Evolutionary conservation across 2,113 vertebrate genomes (phyloP).

Genomic region (Cheilinus undulatus): DNA sequence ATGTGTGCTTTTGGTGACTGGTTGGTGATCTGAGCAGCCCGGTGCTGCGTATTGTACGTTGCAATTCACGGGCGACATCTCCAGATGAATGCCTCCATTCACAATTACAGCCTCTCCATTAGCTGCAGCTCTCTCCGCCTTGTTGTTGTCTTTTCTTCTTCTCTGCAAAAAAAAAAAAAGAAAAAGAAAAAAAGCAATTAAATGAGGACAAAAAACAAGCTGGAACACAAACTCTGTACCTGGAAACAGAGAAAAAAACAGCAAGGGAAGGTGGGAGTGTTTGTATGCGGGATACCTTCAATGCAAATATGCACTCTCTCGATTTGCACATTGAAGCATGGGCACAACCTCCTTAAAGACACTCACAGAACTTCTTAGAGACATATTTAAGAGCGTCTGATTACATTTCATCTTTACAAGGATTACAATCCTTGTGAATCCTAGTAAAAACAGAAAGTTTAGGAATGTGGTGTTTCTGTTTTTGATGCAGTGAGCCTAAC

Average conservation of each 20-base stretch:
- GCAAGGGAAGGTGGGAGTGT: conserved; percentile 29
- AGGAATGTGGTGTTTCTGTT: no score
- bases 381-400: conserved; percentile 15
- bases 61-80: conserved; percentile 79
- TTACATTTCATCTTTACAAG: conserved; percentile 24
- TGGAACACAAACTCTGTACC: conserved; percentile 67
- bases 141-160: conserved; percentile 79
- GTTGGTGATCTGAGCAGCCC: conserved; percentile 80
- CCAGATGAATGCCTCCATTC: conserved; percentile 83
- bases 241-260: conserved; percentile 45
- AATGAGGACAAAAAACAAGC: conserved; percentile 80
- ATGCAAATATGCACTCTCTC: conserved; percentile 38
- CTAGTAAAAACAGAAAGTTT: no score
- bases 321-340: conserved; percentile 50
- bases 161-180: conserved; percentile 63
- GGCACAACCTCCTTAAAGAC: conserved; percentile 47
- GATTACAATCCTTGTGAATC: conserved; percentile 4
- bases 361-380: conserved; percentile 27
- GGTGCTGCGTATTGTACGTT: conserved; percentile 73
- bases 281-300: conserved; percentile 33
- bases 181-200: conserved; percentile 84
- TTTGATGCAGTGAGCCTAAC: no score
- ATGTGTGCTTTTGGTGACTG: conserved; percentile 55
- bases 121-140: conserved; percentile 69
- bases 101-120: conserved; percentile 83